A percentile compares a stretch with the other conserved stretches of the same genome.
phyloP scores from a whole-genome alignment of 2,113 vertebrate genomes.

The Bos taurus region DNA sequence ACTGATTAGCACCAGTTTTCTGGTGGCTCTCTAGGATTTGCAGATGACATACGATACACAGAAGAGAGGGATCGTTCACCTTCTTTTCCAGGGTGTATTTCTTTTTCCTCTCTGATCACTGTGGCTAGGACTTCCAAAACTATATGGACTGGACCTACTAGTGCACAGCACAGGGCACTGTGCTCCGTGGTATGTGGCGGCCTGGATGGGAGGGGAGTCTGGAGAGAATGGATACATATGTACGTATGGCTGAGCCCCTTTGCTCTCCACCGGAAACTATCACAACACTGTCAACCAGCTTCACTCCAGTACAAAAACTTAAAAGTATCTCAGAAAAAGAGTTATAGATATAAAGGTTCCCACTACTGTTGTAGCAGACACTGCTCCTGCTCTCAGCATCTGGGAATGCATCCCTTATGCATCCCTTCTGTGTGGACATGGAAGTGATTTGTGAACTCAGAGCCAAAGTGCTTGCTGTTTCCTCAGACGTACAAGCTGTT shows the following conservation, averaged over 20 bases:
- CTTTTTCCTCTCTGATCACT: neutral
- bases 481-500: conserved; percentile 92
- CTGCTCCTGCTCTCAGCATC: conserved; percentile 98
- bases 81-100: neutral
- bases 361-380: conserved; percentile 92
- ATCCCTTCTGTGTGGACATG: conserved; percentile 96
- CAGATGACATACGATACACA: neutral
- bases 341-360: neutral
- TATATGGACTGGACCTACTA: neutral
- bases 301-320: neutral
- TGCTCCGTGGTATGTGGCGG: neutral
- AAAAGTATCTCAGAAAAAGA: neutral
- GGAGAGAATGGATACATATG: neutral
- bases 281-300: neutral
- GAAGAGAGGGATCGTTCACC: neutral
- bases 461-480: conserved; percentile 94
- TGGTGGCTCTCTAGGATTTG: neutral
- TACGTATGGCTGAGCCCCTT: neutral
- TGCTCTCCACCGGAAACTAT: neutral
- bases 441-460: conserved; percentile 97
- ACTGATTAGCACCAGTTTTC: neutral
- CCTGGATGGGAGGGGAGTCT: neutral
- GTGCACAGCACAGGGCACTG: neutral
- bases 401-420: conserved; percentile 99
- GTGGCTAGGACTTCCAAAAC: neutral